Evolutionary conservation across 2,888 invertebrate species (phyloP), one percentile per base, ranked within the genome.

Genomic region (Sabellastarte sp.): DNA sequence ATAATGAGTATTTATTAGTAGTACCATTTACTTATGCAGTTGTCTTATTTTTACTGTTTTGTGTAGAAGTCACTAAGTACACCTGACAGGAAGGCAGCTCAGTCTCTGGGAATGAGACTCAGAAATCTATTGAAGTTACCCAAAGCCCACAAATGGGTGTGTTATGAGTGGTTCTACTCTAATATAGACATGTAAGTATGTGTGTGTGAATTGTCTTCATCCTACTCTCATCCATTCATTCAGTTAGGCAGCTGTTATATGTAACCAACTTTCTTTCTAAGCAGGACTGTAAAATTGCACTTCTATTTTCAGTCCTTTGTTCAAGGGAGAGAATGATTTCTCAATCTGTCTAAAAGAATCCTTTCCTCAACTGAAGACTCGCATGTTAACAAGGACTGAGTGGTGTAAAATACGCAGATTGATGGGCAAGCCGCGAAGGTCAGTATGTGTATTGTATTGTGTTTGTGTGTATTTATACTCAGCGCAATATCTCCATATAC

Each of bases 121-220:
- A 76, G 84, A 60, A 99, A 99, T 86, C 87, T 99, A 32, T 86
- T 99, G 2, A 98, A 98, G 85, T 86, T 99, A 70, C 98, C 99
- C 0, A 98, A 98, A 86, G 98, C 98, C 2, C 96, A 98, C 82
- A 95, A 95, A 85, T 98, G 97, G 95, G 97, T 98, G 5, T 97
- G 95, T 84, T 98, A 95, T 85, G 99, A 99, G 84, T 99, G 96
- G 91, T 99, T 99, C 85, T 99, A 99, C 85, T 97, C 98, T 74
- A 97, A 96, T 79, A 91, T 99, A 75, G 99, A 99, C 80, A 87
- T 88, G 87, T 89, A 85, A 83, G 86, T 84, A 59, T 55, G 20
- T 10, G 41, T n/a, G n/a, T n/a, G n/a, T n/a, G n/a, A n/a, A n/a
- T n/a, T n/a, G n/a, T n/a, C n/a, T n/a, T n/a, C n/a, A n/a, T n/a